Base-by-base conservation (phyloP, 2,797 vertebrate species). In the Typhlichthys eigenmanni region DNA sequence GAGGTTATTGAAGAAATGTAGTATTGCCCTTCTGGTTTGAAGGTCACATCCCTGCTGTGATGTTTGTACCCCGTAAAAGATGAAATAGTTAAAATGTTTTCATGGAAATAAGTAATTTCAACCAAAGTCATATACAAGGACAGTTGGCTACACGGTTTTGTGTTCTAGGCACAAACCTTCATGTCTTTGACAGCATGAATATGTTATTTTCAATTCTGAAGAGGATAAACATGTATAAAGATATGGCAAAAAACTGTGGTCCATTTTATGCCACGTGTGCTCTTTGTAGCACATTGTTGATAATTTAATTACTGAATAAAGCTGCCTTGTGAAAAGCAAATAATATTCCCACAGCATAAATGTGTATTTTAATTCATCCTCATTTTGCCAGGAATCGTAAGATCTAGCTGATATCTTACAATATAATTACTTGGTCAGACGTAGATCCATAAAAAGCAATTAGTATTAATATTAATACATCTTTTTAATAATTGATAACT, bases 1-100 rank as follows among this genome's bases (percentile, higher is more conserved):
- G 85, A 93, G 92, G 80, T 93, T 94, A 81, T 92, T 95, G 89
- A 94, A 95, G 19, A 95, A 92, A 94, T 95, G 94, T 87, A 94
- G 92, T 90, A 92, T 94, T 92, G 93, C 92, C 91, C 95, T 90
- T 88, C 89, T 64, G 82, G 90, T 82, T 90, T 88, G 92, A 95
- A 96, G 94, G 95, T 95, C 92, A 93, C 84, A 63, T 81, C 84
- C 82, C 87, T 78, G 82, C 81, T 66, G 71, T 78, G 80, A 88
- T 85, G 91, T 92, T 90, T 93, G 88, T 91, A 91, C 85, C 86
- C 87, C 56, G 68, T 90, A 86, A 89, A 88, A 92, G 87, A 85
- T 89, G 82, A 89, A 91, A 93, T 92, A 91, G 91, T 93, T 93
- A 89, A 74, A 46, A 32, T 60, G 71, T 55, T 57, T 71, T 72